Base-by-base conservation (phyloP, 2,888 invertebrate species). In the Synanthedon andrenaeformis region DNA sequence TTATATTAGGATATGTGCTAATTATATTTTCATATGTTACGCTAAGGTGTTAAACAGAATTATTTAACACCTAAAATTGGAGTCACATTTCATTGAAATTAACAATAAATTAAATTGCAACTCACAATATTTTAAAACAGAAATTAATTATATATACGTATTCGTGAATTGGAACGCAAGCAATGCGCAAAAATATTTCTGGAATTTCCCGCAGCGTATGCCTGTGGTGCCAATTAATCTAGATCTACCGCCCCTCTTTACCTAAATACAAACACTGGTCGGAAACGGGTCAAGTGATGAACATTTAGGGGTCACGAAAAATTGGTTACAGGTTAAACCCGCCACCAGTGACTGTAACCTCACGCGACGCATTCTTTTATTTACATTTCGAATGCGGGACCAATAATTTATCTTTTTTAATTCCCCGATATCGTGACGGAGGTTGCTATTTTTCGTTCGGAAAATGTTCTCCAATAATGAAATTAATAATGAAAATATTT, bases 281-380 rank as follows among this genome's bases (percentile, higher is more conserved):
- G 17, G 13, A 50, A 54, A 55, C 52, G 58, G 54, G 55, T 58
- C 52, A 51, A 56, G 51, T 54, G 56, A 59, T 57, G 53, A 59
- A 59, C 56, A 51, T 49, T 35, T 51, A 12, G 50, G 51, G 57
- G 41, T 56, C 60, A 28, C 41, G 4, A 51, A 42, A 19, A 52
- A 42, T 57, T 60, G 64, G 23, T 55, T 52, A 49, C 51, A 42
- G 54, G 59, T 57, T 54, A 56, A 58, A 59, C 55, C 53, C 54
- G 54, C 58, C 54, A 54, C 58, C 57, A 53, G 62, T 62, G 60
- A 61, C 60, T 58, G 59, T 61, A 59, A 59, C 60, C 58, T 59
- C 56, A 59, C 59, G 60, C 63, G 59, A 61, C 57, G 59, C 58
- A 59, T 62, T 62, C 57, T 58, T 35, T 60, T 62, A 60, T 62